Evolutionary conservation across 2,113 vertebrate species (phyloP).

Genomic region (Hypocryptadius cinnamomeus): DNA sequence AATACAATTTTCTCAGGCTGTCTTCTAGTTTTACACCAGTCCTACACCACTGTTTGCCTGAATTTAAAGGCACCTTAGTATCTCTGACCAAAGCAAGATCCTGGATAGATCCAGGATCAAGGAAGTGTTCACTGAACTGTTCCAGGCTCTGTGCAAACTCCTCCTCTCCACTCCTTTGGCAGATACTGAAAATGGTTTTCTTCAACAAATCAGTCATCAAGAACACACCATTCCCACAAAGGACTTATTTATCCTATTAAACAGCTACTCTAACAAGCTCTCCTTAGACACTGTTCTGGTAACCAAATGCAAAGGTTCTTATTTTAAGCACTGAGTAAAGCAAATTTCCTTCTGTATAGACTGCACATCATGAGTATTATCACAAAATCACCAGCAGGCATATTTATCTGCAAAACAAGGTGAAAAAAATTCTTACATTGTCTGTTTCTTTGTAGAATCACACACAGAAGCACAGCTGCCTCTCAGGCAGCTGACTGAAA

Average conservation of each 20-base stretch:
- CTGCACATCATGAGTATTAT: neutral
- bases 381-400: neutral
- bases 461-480: neutral
- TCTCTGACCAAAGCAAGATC: neutral
- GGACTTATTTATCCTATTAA: neutral
- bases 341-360: neutral
- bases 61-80: neutral
- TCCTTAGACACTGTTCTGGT: neutral
- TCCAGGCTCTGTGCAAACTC: neutral
- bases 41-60: neutral
- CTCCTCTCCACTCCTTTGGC: neutral
- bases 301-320: neutral
- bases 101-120: neutral
- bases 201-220: neutral
- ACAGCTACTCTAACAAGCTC: neutral
- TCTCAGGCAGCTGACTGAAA: neutral
- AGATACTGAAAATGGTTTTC: neutral
- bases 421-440: neutral
- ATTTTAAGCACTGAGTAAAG: neutral
- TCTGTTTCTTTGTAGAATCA: neutral
- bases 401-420: neutral
- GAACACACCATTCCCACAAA: neutral
- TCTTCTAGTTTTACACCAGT: neutral
- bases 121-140: neutral
- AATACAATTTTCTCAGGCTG: neutral